These are phyloP conservation scores for Hanleya hanleyi DNA, from an alignment of 2,888 invertebrate species.

Conservation along the genomic window DNA sequence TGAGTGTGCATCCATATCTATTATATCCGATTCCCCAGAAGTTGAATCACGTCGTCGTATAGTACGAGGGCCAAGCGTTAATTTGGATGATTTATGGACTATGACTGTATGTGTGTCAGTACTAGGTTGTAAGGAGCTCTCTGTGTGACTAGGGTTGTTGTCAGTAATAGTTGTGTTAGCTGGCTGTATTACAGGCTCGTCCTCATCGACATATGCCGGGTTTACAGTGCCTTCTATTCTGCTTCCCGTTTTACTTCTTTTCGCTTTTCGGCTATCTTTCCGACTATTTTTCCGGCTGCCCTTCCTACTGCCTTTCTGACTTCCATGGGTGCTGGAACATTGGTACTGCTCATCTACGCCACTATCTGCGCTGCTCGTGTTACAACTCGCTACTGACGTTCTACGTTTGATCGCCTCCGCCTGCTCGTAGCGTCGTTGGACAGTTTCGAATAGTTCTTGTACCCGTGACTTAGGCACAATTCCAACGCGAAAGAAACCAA, in stretches of 20 bases:
- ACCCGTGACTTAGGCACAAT: slow-evolving; percentile 50
- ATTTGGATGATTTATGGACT: not conserved
- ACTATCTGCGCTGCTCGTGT: not conserved
- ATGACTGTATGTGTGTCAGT: not conserved
- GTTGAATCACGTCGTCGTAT: not conserved
- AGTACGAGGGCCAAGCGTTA: not conserved
- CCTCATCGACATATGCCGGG: not conserved
- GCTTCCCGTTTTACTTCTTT: not conserved
- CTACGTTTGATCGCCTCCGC: not conserved
- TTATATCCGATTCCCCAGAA: not conserved
- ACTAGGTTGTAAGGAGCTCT: not conserved
- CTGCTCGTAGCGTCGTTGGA: slow-evolving; percentile 22
- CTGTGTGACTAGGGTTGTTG: not conserved
- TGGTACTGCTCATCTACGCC: not conserved
- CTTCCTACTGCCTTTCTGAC: not conserved
- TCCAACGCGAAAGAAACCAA: slow-evolving; percentile 53
- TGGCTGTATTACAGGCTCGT: not conserved
- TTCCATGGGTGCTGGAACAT: not conserved
- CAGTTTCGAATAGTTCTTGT: slow-evolving; percentile 45
- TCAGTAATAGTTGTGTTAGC: not conserved
- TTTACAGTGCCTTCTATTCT: not conserved
- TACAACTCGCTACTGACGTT: not conserved
- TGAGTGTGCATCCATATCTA: not conserved
- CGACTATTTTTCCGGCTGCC: not conserved
- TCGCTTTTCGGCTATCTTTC: not conserved